phyloP scores from a whole-genome alignment of 37 sponge, comb jelly and placozoan species.

The Agelas oroides region DNA sequence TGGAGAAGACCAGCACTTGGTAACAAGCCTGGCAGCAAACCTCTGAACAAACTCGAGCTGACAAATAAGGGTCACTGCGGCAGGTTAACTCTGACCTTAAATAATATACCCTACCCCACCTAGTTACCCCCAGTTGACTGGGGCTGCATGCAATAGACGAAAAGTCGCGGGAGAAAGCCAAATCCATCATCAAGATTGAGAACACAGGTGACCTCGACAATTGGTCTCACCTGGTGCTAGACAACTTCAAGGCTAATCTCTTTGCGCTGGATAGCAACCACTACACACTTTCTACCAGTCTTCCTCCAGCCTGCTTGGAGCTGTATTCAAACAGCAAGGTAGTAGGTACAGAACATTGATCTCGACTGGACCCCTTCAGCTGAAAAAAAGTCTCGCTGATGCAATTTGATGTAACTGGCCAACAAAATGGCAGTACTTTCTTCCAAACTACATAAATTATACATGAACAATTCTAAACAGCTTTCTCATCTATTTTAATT shows the following conservation, averaged over 20 bases:
- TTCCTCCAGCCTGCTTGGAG: slow-evolving; percentile 64
- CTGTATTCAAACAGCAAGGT: slow-evolving; percentile 57
- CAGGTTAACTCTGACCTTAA: too few species aligned
- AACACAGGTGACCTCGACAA: slow-evolving; percentile 38
- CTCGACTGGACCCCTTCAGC: slow-evolving; percentile 50
- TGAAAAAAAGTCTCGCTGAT: slow-evolving; percentile 39
- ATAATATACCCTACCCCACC: too few species aligned
- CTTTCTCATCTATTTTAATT: too few species aligned
- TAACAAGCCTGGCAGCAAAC: too few species aligned
- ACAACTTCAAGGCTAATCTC: slow-evolving; percentile 50
- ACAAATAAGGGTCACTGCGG: too few species aligned
- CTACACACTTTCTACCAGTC: slow-evolving; percentile 67
- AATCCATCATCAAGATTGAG: slow-evolving; percentile 45
- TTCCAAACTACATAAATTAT: too few species aligned
- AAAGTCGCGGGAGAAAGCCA: neutral
- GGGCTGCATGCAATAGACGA: too few species aligned
- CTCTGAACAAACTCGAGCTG: too few species aligned
- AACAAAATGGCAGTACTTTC: too few species aligned
- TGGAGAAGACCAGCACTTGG: too few species aligned
- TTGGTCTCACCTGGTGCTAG: slow-evolving; percentile 49
- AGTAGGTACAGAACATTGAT: slow-evolving; percentile 24
- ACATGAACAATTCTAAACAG: too few species aligned
- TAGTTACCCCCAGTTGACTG: too few species aligned
- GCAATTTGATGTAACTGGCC: slow-evolving; percentile 75
- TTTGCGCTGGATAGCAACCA: slow-evolving; percentile 51